A percentile compares a stretch with the other conserved stretches of the same genome.
These are phyloP conservation scores for Drosophila paramelanica DNA, from an alignment of 2,888 invertebrate species.

Conservation along the genomic window DNA sequence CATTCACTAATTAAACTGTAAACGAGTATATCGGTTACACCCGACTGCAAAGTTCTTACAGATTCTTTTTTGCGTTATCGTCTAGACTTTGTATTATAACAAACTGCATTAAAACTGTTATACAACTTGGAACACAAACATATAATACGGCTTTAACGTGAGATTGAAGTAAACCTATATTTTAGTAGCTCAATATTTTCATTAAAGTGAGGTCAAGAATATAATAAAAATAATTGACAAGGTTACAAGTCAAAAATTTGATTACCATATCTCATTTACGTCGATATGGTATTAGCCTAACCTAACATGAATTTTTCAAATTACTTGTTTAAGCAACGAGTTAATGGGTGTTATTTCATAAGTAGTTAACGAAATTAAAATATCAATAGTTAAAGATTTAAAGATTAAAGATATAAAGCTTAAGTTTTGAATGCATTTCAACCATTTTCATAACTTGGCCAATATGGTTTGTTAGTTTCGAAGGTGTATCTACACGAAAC, in stretches of 20 bases:
- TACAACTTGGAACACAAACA: not conserved
- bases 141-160: too few relatives aligned
- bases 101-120: not conserved
- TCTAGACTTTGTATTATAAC: not conserved
- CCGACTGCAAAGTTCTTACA: too few relatives aligned
- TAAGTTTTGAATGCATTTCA: constrained; percentile 3
- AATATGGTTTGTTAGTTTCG: not conserved
- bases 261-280: too few relatives aligned
- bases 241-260: not conserved
- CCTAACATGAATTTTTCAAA: constrained; percentile 1
- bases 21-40: too few relatives aligned
- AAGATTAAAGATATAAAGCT: constrained; percentile 1
- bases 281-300: not conserved
- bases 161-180: not conserved
- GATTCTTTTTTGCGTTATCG: not conserved
- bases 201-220: constrained; percentile 12
- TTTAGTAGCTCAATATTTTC: not conserved
- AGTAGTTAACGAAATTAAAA: not conserved
- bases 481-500: not conserved
- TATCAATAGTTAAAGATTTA: constrained; percentile 10
- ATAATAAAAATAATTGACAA: not conserved
- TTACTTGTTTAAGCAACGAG: constrained; percentile 4
- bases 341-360: not conserved
- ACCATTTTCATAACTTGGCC: not conserved
- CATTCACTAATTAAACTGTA: too few relatives aligned